These are phyloP conservation scores for Druon quercuslanigerum DNA, from an alignment of 1,140 invertebrate species.

Conservation along the genomic window DNA sequence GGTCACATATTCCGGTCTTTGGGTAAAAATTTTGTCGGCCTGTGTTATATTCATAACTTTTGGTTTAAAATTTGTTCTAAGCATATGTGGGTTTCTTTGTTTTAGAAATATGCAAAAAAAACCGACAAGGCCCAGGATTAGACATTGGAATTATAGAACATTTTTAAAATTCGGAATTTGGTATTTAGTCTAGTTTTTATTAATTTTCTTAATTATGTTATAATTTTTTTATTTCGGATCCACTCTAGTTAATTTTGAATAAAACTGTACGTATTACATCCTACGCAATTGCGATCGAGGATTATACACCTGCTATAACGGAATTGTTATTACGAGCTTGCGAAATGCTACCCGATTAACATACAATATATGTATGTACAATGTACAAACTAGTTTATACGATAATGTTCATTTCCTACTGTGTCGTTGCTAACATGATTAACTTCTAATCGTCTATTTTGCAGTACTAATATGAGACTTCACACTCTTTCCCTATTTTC, in stretches of 20 bases:
- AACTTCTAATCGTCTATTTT: background rate
- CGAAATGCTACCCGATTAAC: background rate
- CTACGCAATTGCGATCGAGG: background rate
- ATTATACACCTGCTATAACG: conserved; percentile 23
- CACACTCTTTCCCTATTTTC: background rate
- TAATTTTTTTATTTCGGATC: too few relatives aligned
- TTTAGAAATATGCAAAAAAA: too few relatives aligned
- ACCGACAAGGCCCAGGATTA: too few relatives aligned
- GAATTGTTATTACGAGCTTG: conserved; percentile 26
- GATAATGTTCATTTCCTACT: conserved; percentile 23
- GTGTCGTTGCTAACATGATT: background rate
- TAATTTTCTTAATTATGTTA: too few relatives aligned
- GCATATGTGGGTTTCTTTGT: too few relatives aligned
- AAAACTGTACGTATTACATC: background rate
- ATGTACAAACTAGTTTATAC: background rate
- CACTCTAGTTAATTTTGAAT: background rate
- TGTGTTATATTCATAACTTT: too few relatives aligned
- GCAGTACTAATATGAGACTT: background rate
- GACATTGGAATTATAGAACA: too few relatives aligned
- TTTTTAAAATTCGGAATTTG: too few relatives aligned
- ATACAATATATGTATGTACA: background rate
- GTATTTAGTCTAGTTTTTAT: too few relatives aligned
- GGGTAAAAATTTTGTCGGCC: too few relatives aligned
- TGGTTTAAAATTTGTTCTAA: too few relatives aligned
- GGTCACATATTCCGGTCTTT: too few relatives aligned